Evolutionary conservation across 2,113 vertebrate species (phyloP).

Genomic region (Gambusia affinis): DNA sequence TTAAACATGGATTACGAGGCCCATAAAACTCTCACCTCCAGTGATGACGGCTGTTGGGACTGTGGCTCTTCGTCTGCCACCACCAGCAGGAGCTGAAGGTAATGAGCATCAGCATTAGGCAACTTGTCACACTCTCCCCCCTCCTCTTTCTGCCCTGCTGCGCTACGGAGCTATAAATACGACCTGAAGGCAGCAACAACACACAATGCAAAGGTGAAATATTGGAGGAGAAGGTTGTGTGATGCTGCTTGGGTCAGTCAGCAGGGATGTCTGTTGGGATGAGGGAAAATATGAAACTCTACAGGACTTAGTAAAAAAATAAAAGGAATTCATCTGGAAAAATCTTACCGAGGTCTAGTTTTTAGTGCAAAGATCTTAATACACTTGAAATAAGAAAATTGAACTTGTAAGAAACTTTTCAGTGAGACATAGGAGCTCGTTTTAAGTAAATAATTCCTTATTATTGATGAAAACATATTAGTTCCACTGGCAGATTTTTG

Average conservation of each 20-base stretch:
- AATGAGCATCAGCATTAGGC: constrained; percentile 62
- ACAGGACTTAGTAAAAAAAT: no score
- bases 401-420: no score
- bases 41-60: constrained; percentile 28
- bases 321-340: no score
- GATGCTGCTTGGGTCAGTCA: constrained; percentile 24
- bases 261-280: background rate
- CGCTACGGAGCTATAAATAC: constrained; percentile 68
- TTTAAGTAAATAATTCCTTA: no score
- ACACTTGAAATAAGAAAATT: no score
- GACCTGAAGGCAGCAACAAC: constrained; percentile 47
- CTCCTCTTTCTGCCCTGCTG: constrained; percentile 12
- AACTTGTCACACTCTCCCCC: constrained; percentile 32
- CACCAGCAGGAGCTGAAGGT: constrained; percentile 42
- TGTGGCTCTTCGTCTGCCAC: constrained; percentile 21
- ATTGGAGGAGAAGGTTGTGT: constrained; percentile 31
- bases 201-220: constrained; percentile 41
- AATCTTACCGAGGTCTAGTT: no score
- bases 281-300: background rate
- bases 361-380: no score
- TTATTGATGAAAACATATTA: no score
- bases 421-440: no score
- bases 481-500: no score
- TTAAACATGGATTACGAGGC: constrained; percentile 27
- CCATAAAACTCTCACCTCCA: constrained; percentile 62